Conservation (phyloP, 2,888 invertebrate genomes). For the Mythimna loreyi region DNA sequence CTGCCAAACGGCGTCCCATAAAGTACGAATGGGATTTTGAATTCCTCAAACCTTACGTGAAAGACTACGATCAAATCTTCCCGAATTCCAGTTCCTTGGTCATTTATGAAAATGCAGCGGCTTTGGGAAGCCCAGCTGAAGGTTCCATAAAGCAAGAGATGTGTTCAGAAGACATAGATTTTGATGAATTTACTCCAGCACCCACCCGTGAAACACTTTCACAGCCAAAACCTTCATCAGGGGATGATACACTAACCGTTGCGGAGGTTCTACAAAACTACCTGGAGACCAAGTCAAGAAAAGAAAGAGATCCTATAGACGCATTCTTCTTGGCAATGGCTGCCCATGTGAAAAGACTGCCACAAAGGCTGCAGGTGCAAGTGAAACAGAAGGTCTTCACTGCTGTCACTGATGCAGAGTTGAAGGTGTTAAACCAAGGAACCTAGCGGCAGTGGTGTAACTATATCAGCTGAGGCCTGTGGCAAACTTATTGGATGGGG, state of each 20-base stretch:
- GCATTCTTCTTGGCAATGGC: constrained; percentile 38
- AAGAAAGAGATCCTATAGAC: constrained; percentile 40
- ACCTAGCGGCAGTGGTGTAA: constrained; percentile 5
- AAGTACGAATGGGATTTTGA: constrained; percentile 38
- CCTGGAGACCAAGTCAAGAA: constrained; percentile 15
- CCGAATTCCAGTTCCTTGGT: neutral
- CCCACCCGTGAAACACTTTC: neutral
- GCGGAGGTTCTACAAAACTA: constrained; percentile 29
- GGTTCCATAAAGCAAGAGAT: constrained; percentile 12
- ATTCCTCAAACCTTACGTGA: constrained; percentile 36
- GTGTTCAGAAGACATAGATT: constrained; percentile 19
- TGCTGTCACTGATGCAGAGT: constrained; percentile 19
- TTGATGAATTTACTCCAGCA: constrained; percentile 4
- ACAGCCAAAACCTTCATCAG: neutral
- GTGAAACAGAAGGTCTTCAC: constrained; percentile 37
- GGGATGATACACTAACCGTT: neutral
- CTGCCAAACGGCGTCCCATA: constrained; percentile 25
- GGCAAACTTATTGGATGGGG: too few species aligned
- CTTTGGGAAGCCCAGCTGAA: constrained; percentile 13
- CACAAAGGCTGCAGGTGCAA: constrained; percentile 31
- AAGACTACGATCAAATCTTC: constrained; percentile 27
- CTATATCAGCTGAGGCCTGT: too few species aligned
- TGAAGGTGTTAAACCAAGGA: constrained; percentile 28
- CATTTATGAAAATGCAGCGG: constrained; percentile 10
- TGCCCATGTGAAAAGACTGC: constrained; percentile 39